Base-by-base conservation (phyloP, 2,888 invertebrate species). In the Noctua janthe region DNA sequence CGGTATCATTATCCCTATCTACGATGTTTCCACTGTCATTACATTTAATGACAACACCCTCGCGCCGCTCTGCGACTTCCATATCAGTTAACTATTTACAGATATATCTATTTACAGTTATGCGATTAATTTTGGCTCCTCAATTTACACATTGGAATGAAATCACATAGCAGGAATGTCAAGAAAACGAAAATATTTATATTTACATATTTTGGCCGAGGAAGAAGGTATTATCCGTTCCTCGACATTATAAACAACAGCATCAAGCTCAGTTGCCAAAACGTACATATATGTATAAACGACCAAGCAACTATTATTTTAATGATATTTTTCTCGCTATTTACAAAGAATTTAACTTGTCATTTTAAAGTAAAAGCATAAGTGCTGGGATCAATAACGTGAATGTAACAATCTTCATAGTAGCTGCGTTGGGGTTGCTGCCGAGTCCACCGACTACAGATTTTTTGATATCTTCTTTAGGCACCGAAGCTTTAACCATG, bases 131-230 rank as follows among this genome's bases (percentile, higher is more conserved):
- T 95, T 94, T 95, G 95, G 94, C 93, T 94, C 91, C 90, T 94
- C 92, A 93, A 94, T 95, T 94, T 95, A 94, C 93, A 95, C 89
- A 94, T 92, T 94, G 95, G 95, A 96, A 96, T 96, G 94, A 93
- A 95, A 94, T 93, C 94, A 95, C 95, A 94, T 94, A 96, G 94
- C 94, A 94, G 96, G 97, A 97, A 96, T 97, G 96, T 97, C 87
- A 92, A 92, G 93, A 95, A 92, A 94, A 94, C 93, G 93, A 93
- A 90, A 91, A 90, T 87, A 89, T 85, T 90, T 88, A 82, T 95
- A 96, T 95, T 93, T 96, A 96, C 96, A 96, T 92, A 91, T 91
- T 90, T 88, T 90, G 85, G 86, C 87, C 90, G 90, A 94, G 89
- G 87, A 88, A 90, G 89, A 84, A 49, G 72, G 87, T 87, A 86